These are phyloP conservation scores for Tapera naevia DNA, from an alignment of 2,797 vertebrate genomes.

Conservation along the genomic window DNA sequence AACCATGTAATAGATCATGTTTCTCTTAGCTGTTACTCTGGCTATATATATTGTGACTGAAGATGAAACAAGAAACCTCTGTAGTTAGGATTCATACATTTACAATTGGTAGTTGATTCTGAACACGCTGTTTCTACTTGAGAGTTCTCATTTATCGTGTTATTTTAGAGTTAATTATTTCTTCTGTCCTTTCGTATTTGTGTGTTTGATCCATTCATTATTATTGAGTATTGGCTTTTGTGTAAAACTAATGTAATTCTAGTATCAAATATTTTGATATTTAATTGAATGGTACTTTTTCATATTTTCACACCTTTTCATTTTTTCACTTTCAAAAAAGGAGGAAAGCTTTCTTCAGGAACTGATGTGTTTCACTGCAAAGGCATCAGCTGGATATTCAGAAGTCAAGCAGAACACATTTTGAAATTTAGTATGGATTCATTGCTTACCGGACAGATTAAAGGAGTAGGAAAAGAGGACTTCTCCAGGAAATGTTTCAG, in stretches of 20 bases:
- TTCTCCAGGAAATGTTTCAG: neutral
- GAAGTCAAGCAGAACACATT: neutral
- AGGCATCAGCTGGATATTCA: neutral
- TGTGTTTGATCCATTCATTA: neutral
- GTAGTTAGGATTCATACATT: neutral
- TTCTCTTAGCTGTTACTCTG: neutral
- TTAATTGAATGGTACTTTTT: neutral
- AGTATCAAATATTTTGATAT: neutral
- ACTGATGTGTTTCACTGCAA: neutral
- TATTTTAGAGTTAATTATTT: neutral
- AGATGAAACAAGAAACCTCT: neutral
- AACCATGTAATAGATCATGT: neutral
- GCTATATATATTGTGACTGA: neutral
- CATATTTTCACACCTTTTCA: neutral
- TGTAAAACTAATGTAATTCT: neutral
- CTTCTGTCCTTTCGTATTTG: neutral
- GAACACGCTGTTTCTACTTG: neutral
- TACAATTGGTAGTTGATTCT: neutral
- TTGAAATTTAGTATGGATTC: neutral
- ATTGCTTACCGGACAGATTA: neutral
- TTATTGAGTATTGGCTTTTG: neutral
- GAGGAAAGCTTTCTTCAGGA: neutral
- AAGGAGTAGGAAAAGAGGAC: neutral
- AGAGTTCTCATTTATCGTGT: neutral
- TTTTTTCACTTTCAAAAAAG: neutral